Percentiles rank a stretch among this genome's conserved stretches.
Conservation (phyloP, 2,888 invertebrate genomes). For the Encarsia formosa region DNA sequence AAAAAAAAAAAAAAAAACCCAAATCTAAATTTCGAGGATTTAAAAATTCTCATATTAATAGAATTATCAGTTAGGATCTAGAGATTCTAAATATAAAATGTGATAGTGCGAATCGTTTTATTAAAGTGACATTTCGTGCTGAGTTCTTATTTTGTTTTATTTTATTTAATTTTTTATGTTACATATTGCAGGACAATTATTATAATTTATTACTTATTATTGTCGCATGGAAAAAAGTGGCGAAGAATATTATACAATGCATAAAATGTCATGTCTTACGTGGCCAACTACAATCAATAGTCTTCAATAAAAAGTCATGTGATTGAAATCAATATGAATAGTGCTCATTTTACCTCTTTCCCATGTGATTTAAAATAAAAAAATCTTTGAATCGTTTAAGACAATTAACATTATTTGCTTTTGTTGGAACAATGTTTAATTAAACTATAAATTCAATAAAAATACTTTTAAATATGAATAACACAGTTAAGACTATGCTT, state of each 20-base stretch:
- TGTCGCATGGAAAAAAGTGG: slow-evolving; percentile 15
- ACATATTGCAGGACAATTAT: slow-evolving; percentile 28
- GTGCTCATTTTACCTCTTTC: no score
- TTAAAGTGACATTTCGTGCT: slow-evolving; percentile 27
- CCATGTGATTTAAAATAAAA: no score
- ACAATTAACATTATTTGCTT: no score
- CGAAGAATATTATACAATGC: slow-evolving; percentile 17
- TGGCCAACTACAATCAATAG: slow-evolving; percentile 29
- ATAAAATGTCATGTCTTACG: slow-evolving; percentile 26
- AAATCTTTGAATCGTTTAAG: no score
- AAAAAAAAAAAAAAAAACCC: slow-evolving; percentile 6
- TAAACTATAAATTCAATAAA: no score
- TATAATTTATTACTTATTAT: slow-evolving; percentile 29
- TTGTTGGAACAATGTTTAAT: no score
- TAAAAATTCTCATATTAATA: slow-evolving; percentile 17
- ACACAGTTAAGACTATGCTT: no score
- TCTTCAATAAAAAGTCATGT: slow-evolving; percentile 30
- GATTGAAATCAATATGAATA: no score
- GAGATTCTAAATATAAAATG: slow-evolving; percentile 27
- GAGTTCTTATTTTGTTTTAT: slow-evolving; percentile 21
- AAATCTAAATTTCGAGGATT: slow-evolving; percentile 20
- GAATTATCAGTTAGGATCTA: slow-evolving; percentile 24
- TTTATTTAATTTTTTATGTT: slow-evolving; percentile 24
- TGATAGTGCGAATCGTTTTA: slow-evolving; percentile 30
- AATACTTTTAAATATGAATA: no score